A percentile compares a stretch with the other conserved stretches of the same genome.
Evolutionary conservation across 64 coral and sea anemone genomes (phyloP).

Genomic region (Anthopleura sola): DNA sequence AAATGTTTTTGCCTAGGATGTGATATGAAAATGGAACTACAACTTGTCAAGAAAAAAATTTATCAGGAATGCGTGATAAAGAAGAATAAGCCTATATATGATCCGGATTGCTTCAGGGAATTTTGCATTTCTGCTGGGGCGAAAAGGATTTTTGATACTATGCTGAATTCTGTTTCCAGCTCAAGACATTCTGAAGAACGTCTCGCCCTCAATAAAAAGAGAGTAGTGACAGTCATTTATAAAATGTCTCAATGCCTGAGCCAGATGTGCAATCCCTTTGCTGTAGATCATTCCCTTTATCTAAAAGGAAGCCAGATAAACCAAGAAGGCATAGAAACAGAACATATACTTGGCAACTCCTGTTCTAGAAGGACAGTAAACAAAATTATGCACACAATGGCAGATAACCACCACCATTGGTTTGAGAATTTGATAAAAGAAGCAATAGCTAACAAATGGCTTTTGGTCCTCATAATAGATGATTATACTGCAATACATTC

Average conservation of each 20-base stretch:
- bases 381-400: no score
- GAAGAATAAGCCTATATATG: slow-evolving; percentile 14
- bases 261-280: slow-evolving; percentile 48
- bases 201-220: slow-evolving; percentile 27
- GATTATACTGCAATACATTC: slow-evolving; percentile 33
- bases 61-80: background rate
- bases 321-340: slow-evolving; percentile 29
- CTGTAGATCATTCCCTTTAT: slow-evolving; percentile 33
- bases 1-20: slow-evolving; percentile 2
- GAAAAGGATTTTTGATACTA: slow-evolving; percentile 19
- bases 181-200: no score
- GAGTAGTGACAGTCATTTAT: slow-evolving; percentile 47
- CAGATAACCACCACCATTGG: background rate
- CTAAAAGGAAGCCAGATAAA: slow-evolving; percentile 5
- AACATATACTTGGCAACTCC: background rate
- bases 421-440: slow-evolving; percentile 10
- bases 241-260: slow-evolving; percentile 43
- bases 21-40: slow-evolving; percentile 18
- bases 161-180: slow-evolving; percentile 23
- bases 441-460: slow-evolving; percentile 8
- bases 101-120: slow-evolving; percentile 33
- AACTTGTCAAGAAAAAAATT: slow-evolving; percentile 12
- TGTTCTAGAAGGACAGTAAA: slow-evolving; percentile 16
- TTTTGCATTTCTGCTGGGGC: slow-evolving; percentile 29
- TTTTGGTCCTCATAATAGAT: slow-evolving; percentile 21